Conservation (phyloP, 2,797 vertebrate species). For the Onychomys leucogaster region DNA sequence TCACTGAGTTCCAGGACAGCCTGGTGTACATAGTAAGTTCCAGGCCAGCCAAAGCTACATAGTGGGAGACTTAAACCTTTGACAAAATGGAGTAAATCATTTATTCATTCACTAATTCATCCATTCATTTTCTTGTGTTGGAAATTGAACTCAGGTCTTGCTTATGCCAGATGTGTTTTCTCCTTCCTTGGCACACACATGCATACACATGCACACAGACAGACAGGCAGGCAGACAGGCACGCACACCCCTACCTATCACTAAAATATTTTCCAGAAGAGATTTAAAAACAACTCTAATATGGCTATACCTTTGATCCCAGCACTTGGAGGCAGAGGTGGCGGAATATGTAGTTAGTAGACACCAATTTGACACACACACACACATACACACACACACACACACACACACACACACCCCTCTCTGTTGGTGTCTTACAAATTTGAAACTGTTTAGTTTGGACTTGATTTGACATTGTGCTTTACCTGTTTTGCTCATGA, state of each 20-base stretch:
- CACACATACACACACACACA: neutral
- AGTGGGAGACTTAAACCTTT: neutral
- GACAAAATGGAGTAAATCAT: neutral
- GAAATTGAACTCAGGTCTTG: neutral
- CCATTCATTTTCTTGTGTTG: neutral
- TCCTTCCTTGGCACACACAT: neutral
- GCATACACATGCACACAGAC: neutral
- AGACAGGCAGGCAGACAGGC: neutral
- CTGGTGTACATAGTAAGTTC: neutral
- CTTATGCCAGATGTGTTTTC: neutral
- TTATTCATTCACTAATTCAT: neutral
- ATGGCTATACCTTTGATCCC: neutral
- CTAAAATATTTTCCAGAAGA: neutral
- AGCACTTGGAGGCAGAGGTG: neutral
- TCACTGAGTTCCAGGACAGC: neutral
- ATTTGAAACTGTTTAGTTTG: slow-evolving; percentile 44
- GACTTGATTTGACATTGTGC: neutral
- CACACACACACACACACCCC: neutral
- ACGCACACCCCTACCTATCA: neutral
- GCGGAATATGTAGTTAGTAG: neutral
- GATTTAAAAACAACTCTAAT: neutral
- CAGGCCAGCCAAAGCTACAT: neutral
- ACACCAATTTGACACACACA: neutral
- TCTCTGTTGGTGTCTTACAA: neutral
- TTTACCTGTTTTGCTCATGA: neutral